These are phyloP conservation scores for Himalopsyche tibetana DNA, from an alignment of 2,888 invertebrate genomes.

Conservation along the genomic window DNA sequence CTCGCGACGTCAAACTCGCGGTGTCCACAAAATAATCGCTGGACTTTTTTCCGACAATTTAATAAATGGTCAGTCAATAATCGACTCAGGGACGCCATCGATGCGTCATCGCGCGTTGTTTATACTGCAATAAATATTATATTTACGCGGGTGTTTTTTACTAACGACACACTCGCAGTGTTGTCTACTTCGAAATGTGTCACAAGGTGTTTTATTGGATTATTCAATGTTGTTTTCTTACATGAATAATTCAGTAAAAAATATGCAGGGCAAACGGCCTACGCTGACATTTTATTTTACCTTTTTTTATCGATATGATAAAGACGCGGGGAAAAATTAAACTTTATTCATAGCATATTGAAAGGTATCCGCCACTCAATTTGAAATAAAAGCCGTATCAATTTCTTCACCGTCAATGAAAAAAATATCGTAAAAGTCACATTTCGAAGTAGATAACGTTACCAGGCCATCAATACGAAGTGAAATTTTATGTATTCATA, in stretches of 20 bases:
- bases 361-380: neutral
- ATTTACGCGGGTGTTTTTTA: conserved; percentile 35
- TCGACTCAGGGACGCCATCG: conserved; percentile 12
- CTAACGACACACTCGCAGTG: conserved; percentile 1
- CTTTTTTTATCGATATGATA: conserved; percentile 19
- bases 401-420: too few species aligned
- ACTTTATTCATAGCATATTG: conserved; percentile 38
- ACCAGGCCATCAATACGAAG: neutral
- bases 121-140: neutral
- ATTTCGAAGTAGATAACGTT: conserved; percentile 1
- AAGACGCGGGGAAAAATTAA: neutral
- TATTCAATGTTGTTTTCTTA: conserved; percentile 31
- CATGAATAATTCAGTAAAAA: conserved; percentile 17
- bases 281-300: neutral
- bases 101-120: conserved; percentile 1
- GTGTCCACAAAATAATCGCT: neutral
- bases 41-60: neutral
- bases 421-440: too few species aligned
- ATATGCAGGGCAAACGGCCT: conserved; percentile 20
- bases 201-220: conserved; percentile 20
- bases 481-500: neutral
- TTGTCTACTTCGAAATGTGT: conserved; percentile 25
- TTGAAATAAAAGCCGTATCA: neutral
- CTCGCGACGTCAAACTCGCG: conserved; percentile 44
- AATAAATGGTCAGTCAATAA: conserved; percentile 37